Percentiles rank a stretch among this genome's conserved stretches.
These are phyloP conservation scores for Saturnia pavonia DNA, from an alignment of 2,888 invertebrate species.

Conservation along the genomic window DNA sequence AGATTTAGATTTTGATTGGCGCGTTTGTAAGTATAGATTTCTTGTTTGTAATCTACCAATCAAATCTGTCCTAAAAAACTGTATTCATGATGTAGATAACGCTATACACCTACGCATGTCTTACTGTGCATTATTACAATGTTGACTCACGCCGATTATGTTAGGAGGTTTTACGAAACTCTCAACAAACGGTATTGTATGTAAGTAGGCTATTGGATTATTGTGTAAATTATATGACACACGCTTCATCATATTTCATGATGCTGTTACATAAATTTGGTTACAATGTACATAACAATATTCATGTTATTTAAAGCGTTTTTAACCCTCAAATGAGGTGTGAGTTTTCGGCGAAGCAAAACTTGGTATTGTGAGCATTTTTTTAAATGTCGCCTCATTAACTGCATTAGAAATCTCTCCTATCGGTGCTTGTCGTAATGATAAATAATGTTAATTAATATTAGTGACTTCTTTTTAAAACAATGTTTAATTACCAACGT, in stretches of 20 bases:
- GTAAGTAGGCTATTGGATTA: slow-evolving; percentile 13
- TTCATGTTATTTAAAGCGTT: not conserved
- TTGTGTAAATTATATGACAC: slow-evolving; percentile 16
- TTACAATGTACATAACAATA: not conserved
- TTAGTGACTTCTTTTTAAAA: too few relatives aligned
- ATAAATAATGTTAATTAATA: too few relatives aligned
- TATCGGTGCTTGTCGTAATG: too few relatives aligned
- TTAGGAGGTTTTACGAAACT: slow-evolving; percentile 14
- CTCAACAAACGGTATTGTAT: slow-evolving; percentile 9
- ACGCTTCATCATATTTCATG: slow-evolving; percentile 10
- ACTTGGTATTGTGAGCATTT: too few relatives aligned
- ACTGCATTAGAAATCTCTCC: too few relatives aligned
- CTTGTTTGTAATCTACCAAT: too few relatives aligned
- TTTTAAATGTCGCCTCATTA: too few relatives aligned
- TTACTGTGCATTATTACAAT: slow-evolving; percentile 1
- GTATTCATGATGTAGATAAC: not conserved
- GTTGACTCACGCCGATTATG: slow-evolving; percentile 14
- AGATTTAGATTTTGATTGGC: too few relatives aligned
- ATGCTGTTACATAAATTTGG: slow-evolving; percentile 3
- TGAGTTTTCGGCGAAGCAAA: too few relatives aligned
- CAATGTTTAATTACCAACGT: too few relatives aligned
- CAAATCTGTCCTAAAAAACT: not conserved
- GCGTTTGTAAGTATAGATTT: too few relatives aligned
- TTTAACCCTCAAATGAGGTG: too few relatives aligned
- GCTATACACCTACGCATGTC: not conserved